Evolutionary conservation across 2,113 vertebrate genomes (phyloP).

Genomic region (Syngnathus floridae): DNA sequence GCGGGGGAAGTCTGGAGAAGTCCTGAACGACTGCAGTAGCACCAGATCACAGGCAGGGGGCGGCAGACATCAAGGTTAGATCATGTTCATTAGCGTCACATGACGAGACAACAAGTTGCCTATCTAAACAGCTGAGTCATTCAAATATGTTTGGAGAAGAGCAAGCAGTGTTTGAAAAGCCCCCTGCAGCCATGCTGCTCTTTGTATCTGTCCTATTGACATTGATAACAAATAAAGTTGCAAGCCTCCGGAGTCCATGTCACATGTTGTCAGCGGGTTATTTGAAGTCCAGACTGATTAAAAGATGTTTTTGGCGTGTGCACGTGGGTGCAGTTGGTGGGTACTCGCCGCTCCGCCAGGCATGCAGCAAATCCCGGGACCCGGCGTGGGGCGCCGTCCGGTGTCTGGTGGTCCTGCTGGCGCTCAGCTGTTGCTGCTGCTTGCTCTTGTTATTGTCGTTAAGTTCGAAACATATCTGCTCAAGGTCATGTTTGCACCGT

Average conservation of each 20-base stretch:
- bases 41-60: constrained; percentile 37
- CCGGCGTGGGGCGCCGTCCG: constrained; percentile 11
- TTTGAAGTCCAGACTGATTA: background rate
- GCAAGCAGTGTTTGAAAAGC: background rate
- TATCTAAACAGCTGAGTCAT: background rate
- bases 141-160: background rate
- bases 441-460: constrained; percentile 49
- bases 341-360: constrained; percentile 11
- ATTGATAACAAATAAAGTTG: constrained; percentile 50
- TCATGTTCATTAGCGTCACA: background rate
- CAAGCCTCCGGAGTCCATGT: constrained; percentile 22
- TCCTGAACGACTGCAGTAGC: constrained; percentile 26
- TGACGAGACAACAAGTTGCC: background rate
- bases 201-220: constrained; percentile 6
- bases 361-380: background rate
- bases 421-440: constrained; percentile 40
- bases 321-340: background rate
- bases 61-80: constrained; percentile 41
- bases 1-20: constrained; percentile 27
- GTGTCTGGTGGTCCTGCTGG: constrained; percentile 24
- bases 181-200: background rate
- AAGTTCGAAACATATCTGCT: constrained; percentile 9
- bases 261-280: constrained; percentile 5
- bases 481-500: constrained; percentile 16
- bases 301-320: background rate